Conservation (phyloP, 2,888 invertebrate species). For the Drosophila anomelani region DNA sequence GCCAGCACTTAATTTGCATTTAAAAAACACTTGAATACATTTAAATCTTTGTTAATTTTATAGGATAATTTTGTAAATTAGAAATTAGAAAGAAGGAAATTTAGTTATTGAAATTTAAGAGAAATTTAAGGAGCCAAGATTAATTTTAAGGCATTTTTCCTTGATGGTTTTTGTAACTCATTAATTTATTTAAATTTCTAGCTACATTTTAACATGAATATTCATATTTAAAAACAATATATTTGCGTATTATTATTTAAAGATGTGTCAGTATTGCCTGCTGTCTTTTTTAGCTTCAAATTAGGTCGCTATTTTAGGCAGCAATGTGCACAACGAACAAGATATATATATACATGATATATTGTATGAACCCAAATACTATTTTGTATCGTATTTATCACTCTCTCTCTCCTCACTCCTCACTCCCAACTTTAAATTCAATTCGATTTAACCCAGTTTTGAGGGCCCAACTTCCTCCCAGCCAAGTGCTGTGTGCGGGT, state of each 20-base stretch:
- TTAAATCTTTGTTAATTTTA: too few relatives aligned
- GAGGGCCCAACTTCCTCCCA: not conserved
- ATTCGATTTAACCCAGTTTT: slow-evolving; percentile 13
- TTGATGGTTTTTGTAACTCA: not conserved
- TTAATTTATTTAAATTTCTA: not conserved
- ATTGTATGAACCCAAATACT: not conserved
- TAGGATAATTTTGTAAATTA: not conserved
- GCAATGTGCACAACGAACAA: not conserved
- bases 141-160: not conserved
- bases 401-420: not conserved
- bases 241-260: not conserved
- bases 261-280: not conserved
- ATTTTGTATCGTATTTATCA: not conserved
- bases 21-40: too few relatives aligned
- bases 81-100: not conserved
- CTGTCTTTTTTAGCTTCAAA: not conserved
- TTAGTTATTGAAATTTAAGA: not conserved
- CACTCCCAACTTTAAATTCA: not conserved
- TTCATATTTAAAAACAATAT: not conserved
- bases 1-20: not conserved
- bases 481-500: slow-evolving; percentile 61
- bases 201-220: not conserved
- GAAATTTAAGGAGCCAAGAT: too few relatives aligned
- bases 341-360: not conserved
- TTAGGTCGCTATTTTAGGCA: slow-evolving; percentile 13